Evolutionary conservation across 2,888 invertebrate genomes (phyloP), one percentile per base, ranked within the genome.

Genomic region (Mystacides longicornis): DNA sequence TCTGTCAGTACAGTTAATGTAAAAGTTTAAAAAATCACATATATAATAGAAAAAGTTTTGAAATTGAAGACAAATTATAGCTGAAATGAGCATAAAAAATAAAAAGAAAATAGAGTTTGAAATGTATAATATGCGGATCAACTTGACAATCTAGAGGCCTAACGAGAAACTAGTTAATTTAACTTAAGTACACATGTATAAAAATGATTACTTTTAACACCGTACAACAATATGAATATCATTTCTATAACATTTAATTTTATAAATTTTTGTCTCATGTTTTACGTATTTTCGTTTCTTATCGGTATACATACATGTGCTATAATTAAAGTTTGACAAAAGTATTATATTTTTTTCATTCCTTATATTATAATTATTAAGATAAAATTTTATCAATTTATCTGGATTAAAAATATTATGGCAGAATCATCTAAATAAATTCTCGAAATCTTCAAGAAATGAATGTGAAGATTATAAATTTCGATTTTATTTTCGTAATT

Each of bases 241-340:
- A n/a, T 7, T 37, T 37, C 14, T 37, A 37, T 37, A 37, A 7
- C 16, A 37, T 7, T 37, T 27, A 27, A 27, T 37, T 7, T 37
- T 5, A 20, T 19, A 45, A 31, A 9, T 31, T 19, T 45, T 45
- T 58, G 60, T 60, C 60, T 58, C 58, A 60, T 53, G 49, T 45
- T 45, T 60, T 60, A 60, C 60, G 60, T 60, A 60, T 60, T 56
- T 60, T 52, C 54, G 60, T 60, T 60, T 48, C 57, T 51, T 57
- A 54, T 33, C n/a, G 20, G 33, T 49, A 50, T 54, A 53, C 16
- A 55, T 51, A 46, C 45, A 14, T 43, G 7, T 43, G 16, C 16
- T 52, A 45, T 52, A 47, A 45, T 46, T 14, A 42, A 43, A n/a
- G 22, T 43, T 31, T 47, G 27, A 22, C 37, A 37, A 37, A 53